phyloP scores from a whole-genome alignment of 2,797 vertebrate genomes.

The Lepus townsendii region DNA sequence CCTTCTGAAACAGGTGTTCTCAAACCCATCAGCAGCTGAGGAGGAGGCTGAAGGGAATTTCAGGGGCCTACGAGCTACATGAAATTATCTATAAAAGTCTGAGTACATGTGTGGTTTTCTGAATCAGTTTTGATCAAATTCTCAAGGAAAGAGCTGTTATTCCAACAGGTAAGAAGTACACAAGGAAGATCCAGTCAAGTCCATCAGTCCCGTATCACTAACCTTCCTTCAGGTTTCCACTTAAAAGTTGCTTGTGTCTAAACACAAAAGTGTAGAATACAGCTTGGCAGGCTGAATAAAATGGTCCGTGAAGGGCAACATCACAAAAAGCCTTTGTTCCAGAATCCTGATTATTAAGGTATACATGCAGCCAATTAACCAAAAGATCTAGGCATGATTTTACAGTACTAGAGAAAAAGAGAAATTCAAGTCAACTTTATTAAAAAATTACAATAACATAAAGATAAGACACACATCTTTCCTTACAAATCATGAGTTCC shows the following conservation, averaged over 20 bases:
- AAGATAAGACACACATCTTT: not conserved
- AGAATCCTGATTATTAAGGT: conserved; percentile 95
- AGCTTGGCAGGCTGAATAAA: conserved; percentile 96
- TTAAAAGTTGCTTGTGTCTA: conserved; percentile 94
- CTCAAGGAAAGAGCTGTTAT: not conserved
- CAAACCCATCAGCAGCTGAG: not conserved
- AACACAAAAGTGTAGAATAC: conserved; percentile 96
- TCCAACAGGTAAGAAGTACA: not conserved
- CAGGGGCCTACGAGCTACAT: not conserved
- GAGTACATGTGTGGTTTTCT: not conserved
- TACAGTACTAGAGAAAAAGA: conserved; percentile 88
- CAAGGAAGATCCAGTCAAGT: not conserved
- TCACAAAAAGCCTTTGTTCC: conserved; percentile 94
- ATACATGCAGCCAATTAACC: conserved; percentile 95
- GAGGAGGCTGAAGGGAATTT: not conserved
- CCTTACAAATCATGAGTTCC: not conserved
- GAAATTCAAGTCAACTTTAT: conserved; percentile 6
- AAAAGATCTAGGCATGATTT: conserved; percentile 96
- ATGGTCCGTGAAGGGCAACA: conserved; percentile 94
- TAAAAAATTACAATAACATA: not conserved
- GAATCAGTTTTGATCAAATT: conserved; percentile 29
- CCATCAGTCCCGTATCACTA: not conserved
- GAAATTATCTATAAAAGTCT: not conserved
- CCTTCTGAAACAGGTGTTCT: not conserved
- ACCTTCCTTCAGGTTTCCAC: conserved; percentile 96